Percentiles rank a stretch among this genome's conserved stretches.
Conservation (phyloP, 1,140 invertebrate genomes). For the Cyclina sinensis region DNA sequence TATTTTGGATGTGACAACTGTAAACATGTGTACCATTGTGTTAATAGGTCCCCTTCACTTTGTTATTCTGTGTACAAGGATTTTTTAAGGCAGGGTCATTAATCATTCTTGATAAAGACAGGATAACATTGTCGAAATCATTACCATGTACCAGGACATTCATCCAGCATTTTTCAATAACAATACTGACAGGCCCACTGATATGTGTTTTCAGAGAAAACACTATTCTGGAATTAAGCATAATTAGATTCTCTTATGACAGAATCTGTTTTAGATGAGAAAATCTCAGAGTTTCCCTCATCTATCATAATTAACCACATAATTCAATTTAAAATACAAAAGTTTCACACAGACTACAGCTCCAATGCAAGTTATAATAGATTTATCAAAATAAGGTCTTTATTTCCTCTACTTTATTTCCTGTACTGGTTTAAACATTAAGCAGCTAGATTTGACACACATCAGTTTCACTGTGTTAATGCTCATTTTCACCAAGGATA, state of each 20-base stretch:
- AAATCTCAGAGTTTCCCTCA: background rate
- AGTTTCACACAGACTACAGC: background rate
- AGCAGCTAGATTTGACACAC: no score
- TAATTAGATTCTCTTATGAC: constrained; percentile 41
- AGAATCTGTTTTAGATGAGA: constrained; percentile 47
- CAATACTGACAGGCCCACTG: background rate
- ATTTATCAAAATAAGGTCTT: background rate
- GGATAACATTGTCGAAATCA: constrained; percentile 37
- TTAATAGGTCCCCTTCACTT: constrained; percentile 27
- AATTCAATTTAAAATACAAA: background rate
- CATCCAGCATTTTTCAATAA: background rate
- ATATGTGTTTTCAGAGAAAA: constrained; percentile 40
- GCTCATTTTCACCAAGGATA: no score
- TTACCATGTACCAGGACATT: background rate
- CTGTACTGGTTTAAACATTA: no score
- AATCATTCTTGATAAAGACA: constrained; percentile 43
- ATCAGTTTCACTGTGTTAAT: no score
- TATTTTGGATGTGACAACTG: constrained; percentile 23
- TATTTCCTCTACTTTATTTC: constrained; percentile 1
- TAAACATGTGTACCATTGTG: constrained; percentile 46
- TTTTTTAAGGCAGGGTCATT: constrained; percentile 16
- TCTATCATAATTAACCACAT: constrained; percentile 37
- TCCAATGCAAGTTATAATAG: background rate
- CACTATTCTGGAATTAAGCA: constrained; percentile 27
- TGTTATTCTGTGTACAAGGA: constrained; percentile 16